Evolutionary conservation across 1,140 invertebrate genomes (phyloP), one percentile per base, ranked within the genome.

Genomic region (Popillia japonica): DNA sequence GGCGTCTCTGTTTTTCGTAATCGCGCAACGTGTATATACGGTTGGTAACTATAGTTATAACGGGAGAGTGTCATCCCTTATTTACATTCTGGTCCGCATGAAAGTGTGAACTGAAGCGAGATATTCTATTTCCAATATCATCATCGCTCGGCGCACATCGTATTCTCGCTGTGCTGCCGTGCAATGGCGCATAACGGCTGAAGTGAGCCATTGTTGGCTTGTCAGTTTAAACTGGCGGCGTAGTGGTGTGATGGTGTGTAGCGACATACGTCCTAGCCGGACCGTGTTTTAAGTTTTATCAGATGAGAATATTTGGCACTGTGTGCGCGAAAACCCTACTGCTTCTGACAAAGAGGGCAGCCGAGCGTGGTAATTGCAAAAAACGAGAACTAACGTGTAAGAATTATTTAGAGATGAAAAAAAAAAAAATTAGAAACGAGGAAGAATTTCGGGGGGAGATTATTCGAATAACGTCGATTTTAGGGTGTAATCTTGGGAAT

Each of bases 61-160:
- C 41, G 41, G 42, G 2, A 44, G 14, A 68, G 22, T 22, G 27
- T 22, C 61, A 22, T 17, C 34, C 34, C 72, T 74, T 74, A 74
- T 74, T 74, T 74, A 74, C 27, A 74, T 74, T 42, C 72, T 27
- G 61, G 10, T 40, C 41, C 11, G 34, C 72, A 40, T 84, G 84
- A 85, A 86, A 85, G 83, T 83, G 85, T 84, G 78, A 82, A 86
- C 81, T 80, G 81, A 76, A 83, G 85, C 84, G 85, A 84, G 83
- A 85, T 84, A 84, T 85, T 86, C 84, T 83, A 84, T 86, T 85
- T 85, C 84, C 85, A 85, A 85, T 86, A 86, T 86, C 61, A 68
- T 55, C 48, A 14, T 55, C 48, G 48, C 61, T 22, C 11, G 9
- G 61, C 22, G 20, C 83, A 83, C 82, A 84, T 83, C 79, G 81